Evolutionary conservation across 1,140 invertebrate species (phyloP).

Genomic region (Anadara kagoshimensis): DNA sequence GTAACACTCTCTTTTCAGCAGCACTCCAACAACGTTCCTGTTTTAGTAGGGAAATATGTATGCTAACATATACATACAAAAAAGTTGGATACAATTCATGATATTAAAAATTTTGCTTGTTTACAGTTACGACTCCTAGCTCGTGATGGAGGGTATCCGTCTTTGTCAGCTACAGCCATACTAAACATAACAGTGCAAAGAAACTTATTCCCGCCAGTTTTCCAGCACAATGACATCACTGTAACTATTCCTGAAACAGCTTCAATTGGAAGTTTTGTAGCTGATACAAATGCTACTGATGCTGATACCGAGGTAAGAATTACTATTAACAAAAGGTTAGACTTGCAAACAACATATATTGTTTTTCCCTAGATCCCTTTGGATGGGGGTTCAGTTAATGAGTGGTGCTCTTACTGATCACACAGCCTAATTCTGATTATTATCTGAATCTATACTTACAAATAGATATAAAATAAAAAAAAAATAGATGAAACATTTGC

Average conservation of each 20-base stretch:
- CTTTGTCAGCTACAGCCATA: conserved; percentile 38
- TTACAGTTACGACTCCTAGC: conserved; percentile 45
- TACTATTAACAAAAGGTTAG: no score
- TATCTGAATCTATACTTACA: no score
- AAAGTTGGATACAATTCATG: background rate
- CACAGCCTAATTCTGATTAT: no score
- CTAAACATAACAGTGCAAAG: conserved; percentile 55
- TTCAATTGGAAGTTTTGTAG: conserved; percentile 13
- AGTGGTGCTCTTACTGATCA: no score
- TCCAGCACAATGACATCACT: conserved; percentile 65
- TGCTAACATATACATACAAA: background rate
- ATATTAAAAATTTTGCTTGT: no score
- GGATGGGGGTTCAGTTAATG: no score
- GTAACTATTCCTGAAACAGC: conserved; percentile 33
- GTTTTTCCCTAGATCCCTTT: no score
- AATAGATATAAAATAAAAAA: no score
- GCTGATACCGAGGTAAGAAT: conserved; percentile 30
- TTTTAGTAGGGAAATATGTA: no score
- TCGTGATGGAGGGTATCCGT: conserved; percentile 47
- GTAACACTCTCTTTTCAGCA: no score
- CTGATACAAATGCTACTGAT: conserved; percentile 39
- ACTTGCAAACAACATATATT: background rate
- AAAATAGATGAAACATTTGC: no score
- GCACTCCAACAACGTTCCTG: no score
- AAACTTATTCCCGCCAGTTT: conserved; percentile 80